Evolutionary conservation across 37 sponge, comb jelly and placozoan genomes (phyloP), one percentile per base, ranked within the genome.

Genomic region (Beroe ovata): DNA sequence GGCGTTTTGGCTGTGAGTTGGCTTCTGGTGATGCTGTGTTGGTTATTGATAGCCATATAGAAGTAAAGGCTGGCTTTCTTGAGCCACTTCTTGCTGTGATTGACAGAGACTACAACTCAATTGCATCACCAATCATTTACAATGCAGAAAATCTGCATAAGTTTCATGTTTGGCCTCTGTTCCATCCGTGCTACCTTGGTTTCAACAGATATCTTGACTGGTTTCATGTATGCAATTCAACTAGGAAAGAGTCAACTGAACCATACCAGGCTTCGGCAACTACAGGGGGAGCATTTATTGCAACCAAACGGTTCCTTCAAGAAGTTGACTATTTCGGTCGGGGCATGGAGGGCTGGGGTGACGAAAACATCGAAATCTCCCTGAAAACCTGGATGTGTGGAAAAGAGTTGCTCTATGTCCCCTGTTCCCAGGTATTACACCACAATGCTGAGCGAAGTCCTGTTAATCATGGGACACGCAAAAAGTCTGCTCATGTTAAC

Each of bases 371-470:
- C 1, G 84, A 77, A 11, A 19, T 77, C 3, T 20, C 84, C 18
- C 41, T 77, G 84, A 77, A 77, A 41, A 77, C 84, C 4, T 77
- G 84, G 84, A 40, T 42, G n/a, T 77, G 84, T 42, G 84, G 84
- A 2, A 35, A 54, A 4, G 25, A 42, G 42, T 23, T 77, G 8
- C 28, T 42, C 22, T 77, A 3, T 20, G 84, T 77, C 1, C 41
- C 84, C 28, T 77, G 84, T 19, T 39, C 84, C 23, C n/a, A 35
- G 19, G 84, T 77, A 1, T 26, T 77, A 2, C 84, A 77, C 84
- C 33, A 36, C 28, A 35, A 30, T 11, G 84, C 84, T 6, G 14
- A 42, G 0, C 42, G 84, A 23, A 26, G 36, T 25, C 47, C 47
- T n/a, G 19, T 11, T 42, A 77, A 39, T 0, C 84, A 40, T 40